Conservation (phyloP, 2,888 invertebrate genomes). For the Melinopterus prodromus region DNA sequence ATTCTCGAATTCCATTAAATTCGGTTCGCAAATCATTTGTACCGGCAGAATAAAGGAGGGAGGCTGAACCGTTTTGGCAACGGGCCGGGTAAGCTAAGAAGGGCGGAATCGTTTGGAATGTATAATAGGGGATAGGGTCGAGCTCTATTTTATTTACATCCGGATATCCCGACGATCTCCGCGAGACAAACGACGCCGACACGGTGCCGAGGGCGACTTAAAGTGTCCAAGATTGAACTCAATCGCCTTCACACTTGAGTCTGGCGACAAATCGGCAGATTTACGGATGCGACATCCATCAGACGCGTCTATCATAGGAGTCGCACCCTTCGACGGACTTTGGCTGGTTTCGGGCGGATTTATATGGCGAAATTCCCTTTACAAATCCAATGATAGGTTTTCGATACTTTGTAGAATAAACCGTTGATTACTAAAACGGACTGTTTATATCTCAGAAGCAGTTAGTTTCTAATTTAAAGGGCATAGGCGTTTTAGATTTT, state of each 20-base stretch:
- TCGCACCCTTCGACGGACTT: background rate
- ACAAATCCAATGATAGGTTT: too few species aligned
- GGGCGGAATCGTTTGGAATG: background rate
- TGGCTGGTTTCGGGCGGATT: too few species aligned
- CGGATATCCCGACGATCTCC: background rate
- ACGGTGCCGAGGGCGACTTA: background rate
- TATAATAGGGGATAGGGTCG: background rate
- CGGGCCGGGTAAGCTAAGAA: background rate
- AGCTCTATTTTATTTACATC: background rate
- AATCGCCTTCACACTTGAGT: background rate
- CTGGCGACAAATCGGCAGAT: background rate
- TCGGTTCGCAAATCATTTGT: constrained; percentile 4
- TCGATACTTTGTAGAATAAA: too few species aligned
- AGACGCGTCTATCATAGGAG: background rate
- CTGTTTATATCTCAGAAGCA: too few species aligned
- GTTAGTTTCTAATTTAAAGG: too few species aligned
- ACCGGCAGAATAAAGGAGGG: background rate
- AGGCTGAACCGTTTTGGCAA: background rate
- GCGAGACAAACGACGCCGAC: background rate
- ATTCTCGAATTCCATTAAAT: constrained; percentile 4
- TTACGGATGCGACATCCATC: background rate
- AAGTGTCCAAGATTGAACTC: background rate
- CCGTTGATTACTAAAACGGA: too few species aligned
- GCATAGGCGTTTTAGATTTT: too few species aligned
- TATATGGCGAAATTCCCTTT: too few species aligned